phyloP scores from a whole-genome alignment of 2,797 vertebrate genomes.

The Scolopax bukidnonensis region DNA sequence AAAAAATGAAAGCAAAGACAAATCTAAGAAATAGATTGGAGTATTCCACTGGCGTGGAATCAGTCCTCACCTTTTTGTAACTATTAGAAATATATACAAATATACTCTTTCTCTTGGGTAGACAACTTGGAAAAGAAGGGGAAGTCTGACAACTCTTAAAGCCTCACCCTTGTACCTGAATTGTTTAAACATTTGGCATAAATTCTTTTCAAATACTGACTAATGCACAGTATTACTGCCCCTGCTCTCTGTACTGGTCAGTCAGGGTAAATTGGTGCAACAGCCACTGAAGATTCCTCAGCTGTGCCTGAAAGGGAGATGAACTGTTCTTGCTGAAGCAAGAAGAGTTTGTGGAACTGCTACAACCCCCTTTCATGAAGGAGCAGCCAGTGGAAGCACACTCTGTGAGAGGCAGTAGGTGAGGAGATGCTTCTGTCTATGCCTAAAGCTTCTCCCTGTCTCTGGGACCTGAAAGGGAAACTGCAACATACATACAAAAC shows the following conservation, averaged over 20 bases:
- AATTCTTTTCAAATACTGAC: background rate
- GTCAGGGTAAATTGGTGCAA: background rate
- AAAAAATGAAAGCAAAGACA: conserved; percentile 64
- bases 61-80: background rate
- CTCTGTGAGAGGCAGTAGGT: background rate
- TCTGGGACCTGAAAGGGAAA: background rate
- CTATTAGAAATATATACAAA: background rate
- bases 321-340: background rate
- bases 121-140: background rate
- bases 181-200: background rate
- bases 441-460: background rate
- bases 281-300: background rate
- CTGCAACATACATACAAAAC: background rate
- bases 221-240: background rate
- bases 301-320: background rate
- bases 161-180: background rate
- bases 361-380: background rate
- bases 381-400: background rate
- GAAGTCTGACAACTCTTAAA: background rate
- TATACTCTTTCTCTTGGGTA: background rate
- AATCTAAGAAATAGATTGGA: conserved; percentile 58
- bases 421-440: background rate
- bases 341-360: background rate
- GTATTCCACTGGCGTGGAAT: background rate
- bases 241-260: background rate